Evolutionary conservation across 2,113 vertebrate species (phyloP).

Genomic region (Melanocharis versteri): DNA sequence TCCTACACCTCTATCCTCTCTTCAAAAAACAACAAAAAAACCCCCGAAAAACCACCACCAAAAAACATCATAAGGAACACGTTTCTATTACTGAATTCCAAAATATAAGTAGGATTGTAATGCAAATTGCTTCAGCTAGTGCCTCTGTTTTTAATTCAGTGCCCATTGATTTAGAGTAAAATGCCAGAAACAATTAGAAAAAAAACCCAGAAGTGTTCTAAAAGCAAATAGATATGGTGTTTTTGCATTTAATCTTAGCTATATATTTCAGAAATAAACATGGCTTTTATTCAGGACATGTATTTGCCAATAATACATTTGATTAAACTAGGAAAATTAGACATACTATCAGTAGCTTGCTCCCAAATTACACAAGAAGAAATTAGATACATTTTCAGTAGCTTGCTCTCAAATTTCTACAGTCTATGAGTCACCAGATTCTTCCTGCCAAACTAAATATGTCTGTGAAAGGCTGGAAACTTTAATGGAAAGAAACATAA

Average conservation of each 20-base stretch:
- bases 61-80: neutral
- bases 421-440: slow-evolving; percentile 78
- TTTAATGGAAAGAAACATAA: slow-evolving; percentile 83
- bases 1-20: neutral
- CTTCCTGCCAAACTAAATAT: slow-evolving; percentile 84
- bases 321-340: slow-evolving; percentile 72
- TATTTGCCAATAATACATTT: slow-evolving; percentile 67
- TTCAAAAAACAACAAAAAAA: neutral
- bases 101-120: slow-evolving; percentile 10
- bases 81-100: neutral
- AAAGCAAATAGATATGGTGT: neutral
- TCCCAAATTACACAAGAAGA: slow-evolving; percentile 77
- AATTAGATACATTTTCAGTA: slow-evolving; percentile 84
- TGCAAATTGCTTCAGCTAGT: slow-evolving; percentile 51
- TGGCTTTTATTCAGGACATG: slow-evolving; percentile 58
- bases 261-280: slow-evolving; percentile 58
- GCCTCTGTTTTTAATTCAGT: slow-evolving; percentile 48
- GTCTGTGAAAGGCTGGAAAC: slow-evolving; percentile 78
- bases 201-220: neutral
- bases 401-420: slow-evolving; percentile 81
- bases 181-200: slow-evolving; percentile 53
- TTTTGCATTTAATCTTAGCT: slow-evolving; percentile 49
- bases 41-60: fast-evolving
- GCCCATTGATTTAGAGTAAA: slow-evolving; percentile 31
- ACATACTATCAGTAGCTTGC: slow-evolving; percentile 73